phyloP scores from a whole-genome alignment of 2,797 vertebrate genomes.

The Perodicticus potto region DNA sequence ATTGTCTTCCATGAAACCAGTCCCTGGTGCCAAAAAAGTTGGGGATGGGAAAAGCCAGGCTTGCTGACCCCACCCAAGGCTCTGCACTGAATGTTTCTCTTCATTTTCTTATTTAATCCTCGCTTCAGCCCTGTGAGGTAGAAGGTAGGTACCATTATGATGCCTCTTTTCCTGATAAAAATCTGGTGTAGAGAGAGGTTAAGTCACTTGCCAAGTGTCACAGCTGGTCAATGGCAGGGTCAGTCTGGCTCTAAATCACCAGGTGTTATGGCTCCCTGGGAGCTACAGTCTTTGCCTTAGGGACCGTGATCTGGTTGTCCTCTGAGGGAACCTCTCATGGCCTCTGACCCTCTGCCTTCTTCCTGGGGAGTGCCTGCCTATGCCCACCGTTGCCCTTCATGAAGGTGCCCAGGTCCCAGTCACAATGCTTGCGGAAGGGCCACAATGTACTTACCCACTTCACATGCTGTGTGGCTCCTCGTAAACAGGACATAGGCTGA shows the following conservation, averaged over 20 bases:
- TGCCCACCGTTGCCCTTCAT: rapidly evolving
- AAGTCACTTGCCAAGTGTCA: not conserved
- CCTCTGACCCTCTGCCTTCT: not conserved
- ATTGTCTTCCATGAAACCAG: too few species aligned
- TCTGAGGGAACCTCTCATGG: not conserved
- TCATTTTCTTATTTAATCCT: not conserved
- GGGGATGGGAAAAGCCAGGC: not conserved
- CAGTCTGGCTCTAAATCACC: not conserved
- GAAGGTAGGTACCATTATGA: not conserved
- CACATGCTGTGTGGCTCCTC: not conserved
- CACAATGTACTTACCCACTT: not conserved
- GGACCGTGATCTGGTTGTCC: not conserved
- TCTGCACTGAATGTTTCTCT: not conserved
- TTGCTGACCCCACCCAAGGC: not conserved
- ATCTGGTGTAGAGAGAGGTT: not conserved
- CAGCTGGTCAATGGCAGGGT: not conserved
- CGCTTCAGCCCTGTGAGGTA: not conserved
- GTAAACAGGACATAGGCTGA: not conserved
- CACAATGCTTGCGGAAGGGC: rapidly evolving
- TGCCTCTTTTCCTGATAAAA: not conserved
- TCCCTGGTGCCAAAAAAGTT: too few species aligned
- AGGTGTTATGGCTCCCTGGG: not conserved
- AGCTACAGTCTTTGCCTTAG: not conserved
- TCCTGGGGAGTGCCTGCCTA: not conserved
- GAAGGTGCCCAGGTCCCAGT: not conserved